Conservation (phyloP, 2,797 vertebrate genomes). For the Tachyglossus aculeatus region DNA sequence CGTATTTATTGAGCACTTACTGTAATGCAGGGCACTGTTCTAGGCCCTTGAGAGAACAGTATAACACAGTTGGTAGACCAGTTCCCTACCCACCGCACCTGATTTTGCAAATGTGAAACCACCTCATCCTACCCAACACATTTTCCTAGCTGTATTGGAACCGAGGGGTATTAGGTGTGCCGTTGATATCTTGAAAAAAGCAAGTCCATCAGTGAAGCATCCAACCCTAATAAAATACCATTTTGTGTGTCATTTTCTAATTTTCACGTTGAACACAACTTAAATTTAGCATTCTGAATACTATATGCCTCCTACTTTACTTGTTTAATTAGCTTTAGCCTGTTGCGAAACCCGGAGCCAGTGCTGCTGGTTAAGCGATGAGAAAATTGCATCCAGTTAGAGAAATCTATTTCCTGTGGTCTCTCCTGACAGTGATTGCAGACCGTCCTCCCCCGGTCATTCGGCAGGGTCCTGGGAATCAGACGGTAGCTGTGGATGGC, state of each 20-base stretch:
- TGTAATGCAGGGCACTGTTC: too few species aligned
- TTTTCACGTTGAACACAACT: conserved; percentile 37
- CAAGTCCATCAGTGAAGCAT: too few species aligned
- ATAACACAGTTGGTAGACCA: too few species aligned
- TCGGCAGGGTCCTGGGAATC: conserved; percentile 93
- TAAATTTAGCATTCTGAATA: conserved; percentile 53
- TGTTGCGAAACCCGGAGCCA: conserved; percentile 79
- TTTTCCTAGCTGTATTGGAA: too few species aligned
- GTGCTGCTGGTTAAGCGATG: conserved; percentile 85
- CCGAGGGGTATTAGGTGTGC: too few species aligned
- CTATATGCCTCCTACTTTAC: conserved; percentile 64
- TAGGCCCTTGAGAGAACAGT: too few species aligned
- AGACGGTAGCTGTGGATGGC: conserved; percentile 94
- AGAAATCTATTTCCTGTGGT: conserved; percentile 79
- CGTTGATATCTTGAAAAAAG: too few species aligned
- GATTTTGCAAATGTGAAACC: too few species aligned
- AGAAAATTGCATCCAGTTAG: conserved; percentile 90
- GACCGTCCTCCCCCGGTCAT: conserved; percentile 96
- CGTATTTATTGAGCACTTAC: too few species aligned
- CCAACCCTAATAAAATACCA: conserved; percentile 23
- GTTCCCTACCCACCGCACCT: too few species aligned
- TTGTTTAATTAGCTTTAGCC: conserved; percentile 84
- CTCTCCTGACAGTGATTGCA: conserved; percentile 84
- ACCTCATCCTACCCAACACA: too few species aligned
- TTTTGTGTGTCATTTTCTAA: conserved; percentile 41